phyloP scores from a whole-genome alignment of 92 coral and sea anemone genomes.

The Plumapathes pennacea region DNA sequence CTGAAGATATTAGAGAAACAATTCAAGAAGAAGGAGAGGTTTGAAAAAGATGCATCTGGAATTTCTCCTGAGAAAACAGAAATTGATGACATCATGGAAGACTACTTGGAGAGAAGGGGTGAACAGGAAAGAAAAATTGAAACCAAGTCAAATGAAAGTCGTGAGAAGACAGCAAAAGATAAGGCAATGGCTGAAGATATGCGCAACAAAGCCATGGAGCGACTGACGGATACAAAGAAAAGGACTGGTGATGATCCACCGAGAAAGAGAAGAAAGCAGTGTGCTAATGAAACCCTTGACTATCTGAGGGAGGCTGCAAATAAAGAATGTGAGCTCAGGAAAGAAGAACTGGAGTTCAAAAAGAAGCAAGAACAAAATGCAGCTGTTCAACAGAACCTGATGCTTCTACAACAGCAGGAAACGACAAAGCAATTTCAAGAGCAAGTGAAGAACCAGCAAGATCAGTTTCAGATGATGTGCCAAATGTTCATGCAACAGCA shows the following conservation, averaged over 20 bases:
- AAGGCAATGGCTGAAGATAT: slow-evolving; percentile 15
- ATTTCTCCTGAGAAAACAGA: slow-evolving; percentile 45
- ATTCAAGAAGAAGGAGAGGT: slow-evolving; percentile 17
- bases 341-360: no score
- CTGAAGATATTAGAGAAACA: slow-evolving; percentile 32
- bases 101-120: slow-evolving; percentile 47
- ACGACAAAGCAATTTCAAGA: not conserved
- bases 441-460: not conserved
- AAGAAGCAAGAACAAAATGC: no score
- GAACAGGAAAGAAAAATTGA: slow-evolving; percentile 19
- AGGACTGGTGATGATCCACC: not conserved
- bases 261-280: not conserved
- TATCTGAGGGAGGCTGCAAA: not conserved
- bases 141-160: slow-evolving; percentile 2
- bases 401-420: slow-evolving; percentile 2
- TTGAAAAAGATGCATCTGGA: slow-evolving; percentile 35
- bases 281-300: slow-evolving; percentile 1
- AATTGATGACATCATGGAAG: slow-evolving; percentile 40
- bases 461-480: not conserved
- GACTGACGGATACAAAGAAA: slow-evolving; percentile 8
- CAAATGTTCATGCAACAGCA: no score
- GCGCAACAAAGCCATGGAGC: slow-evolving; percentile 20
- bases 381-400: no score
- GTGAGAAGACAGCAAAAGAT: slow-evolving; percentile 15
- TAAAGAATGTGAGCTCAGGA: no score